Percentiles rank a stretch among this genome's conserved stretches.
Evolutionary conservation across 2,888 invertebrate genomes (phyloP).

Genomic region (Morpho achilles): DNA sequence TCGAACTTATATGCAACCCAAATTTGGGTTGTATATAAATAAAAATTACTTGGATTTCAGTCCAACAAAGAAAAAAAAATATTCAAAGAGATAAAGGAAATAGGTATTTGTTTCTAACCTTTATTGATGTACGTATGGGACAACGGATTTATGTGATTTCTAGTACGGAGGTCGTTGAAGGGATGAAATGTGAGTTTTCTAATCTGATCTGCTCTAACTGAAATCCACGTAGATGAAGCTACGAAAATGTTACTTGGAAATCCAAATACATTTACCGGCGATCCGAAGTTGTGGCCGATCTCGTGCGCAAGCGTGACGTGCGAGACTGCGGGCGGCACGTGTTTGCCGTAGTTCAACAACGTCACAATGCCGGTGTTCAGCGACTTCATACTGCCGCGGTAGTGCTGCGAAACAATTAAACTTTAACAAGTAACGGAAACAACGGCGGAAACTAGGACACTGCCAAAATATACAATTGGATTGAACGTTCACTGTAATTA

Average conservation of each 20-base stretch:
- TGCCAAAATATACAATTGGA: slow-evolving; percentile 5
- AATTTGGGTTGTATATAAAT: too few species aligned
- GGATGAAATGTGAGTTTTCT: too few species aligned
- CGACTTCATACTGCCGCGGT: slow-evolving; percentile 94
- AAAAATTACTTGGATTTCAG: too few species aligned
- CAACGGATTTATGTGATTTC: too few species aligned
- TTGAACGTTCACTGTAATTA: background rate
- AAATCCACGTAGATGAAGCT: too few species aligned
- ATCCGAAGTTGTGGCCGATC: slow-evolving; percentile 99
- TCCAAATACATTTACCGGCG: slow-evolving; percentile 83
- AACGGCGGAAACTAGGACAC: background rate
- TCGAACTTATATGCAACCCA: too few species aligned
- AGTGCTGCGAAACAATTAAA: slow-evolving; percentile 83
- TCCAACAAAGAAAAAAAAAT: too few species aligned
- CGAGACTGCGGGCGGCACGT: slow-evolving; percentile 98
- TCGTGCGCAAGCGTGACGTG: slow-evolving; percentile 99
- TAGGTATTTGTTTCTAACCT: too few species aligned
- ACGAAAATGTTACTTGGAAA: background rate
- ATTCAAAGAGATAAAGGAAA: too few species aligned
- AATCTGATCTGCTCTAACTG: too few species aligned
- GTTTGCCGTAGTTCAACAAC: slow-evolving; percentile 97
- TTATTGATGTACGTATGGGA: too few species aligned
- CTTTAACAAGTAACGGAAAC: slow-evolving; percentile 4
- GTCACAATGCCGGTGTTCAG: slow-evolving; percentile 99
- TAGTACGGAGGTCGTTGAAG: too few species aligned